Evolutionary conservation across 2,888 invertebrate genomes (phyloP).

Genomic region (Cosmia trapezina): DNA sequence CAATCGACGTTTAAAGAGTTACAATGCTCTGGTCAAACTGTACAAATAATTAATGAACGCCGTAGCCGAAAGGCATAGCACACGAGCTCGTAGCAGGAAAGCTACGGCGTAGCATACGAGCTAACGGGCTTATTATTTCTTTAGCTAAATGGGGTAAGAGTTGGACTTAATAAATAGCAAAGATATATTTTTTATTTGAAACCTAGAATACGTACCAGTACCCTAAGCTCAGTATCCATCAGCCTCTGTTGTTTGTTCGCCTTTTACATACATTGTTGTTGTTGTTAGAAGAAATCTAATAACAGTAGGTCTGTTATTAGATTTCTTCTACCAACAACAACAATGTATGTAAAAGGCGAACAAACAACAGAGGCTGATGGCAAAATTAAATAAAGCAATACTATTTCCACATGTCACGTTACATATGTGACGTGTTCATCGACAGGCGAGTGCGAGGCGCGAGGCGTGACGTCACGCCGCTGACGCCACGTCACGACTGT

Average conservation of each 20-base stretch:
- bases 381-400: conserved; percentile 85
- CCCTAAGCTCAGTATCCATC: conserved; percentile 29
- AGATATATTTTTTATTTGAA: neutral
- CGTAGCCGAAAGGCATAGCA: conserved; percentile 8
- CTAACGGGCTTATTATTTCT: neutral
- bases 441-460: conserved; percentile 67
- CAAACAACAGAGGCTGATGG: conserved; percentile 68
- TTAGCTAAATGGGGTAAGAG: neutral
- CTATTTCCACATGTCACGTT: conserved; percentile 84
- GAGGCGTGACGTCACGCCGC: conserved; percentile 57
- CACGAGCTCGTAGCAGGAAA: conserved; percentile 31
- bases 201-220: neutral
- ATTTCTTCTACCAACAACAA: conserved; percentile 13
- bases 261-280: conserved; percentile 27
- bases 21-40: neutral
- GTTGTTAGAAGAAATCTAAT: conserved; percentile 17
- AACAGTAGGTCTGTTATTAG: neutral
- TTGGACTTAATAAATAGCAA: neutral
- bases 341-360: conserved; percentile 44
- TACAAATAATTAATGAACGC: neutral
- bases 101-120: conserved; percentile 22
- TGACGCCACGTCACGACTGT: conserved; percentile 44
- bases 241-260: conserved; percentile 67
- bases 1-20: no score
- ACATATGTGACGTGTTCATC: conserved; percentile 79